Percentiles rank a stretch among this genome's conserved stretches.
Conservation (phyloP, 2,113 vertebrate genomes). For the Ondatra zibethicus region DNA sequence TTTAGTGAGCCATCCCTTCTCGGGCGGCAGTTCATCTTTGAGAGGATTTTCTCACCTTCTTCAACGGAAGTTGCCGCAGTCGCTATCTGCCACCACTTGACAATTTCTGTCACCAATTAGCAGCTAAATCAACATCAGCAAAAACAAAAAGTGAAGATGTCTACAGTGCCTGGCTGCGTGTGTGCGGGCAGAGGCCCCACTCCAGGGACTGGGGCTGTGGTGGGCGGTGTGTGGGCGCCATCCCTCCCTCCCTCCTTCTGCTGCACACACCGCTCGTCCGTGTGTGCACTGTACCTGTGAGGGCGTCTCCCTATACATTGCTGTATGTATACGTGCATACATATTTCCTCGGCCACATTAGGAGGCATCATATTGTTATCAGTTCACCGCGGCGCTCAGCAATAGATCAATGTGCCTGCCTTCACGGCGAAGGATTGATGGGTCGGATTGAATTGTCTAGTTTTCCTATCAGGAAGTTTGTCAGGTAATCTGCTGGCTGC, state of each 20-base stretch:
- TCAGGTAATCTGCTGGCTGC: constrained; percentile 94
- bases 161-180: constrained; percentile 75
- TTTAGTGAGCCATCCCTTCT: constrained; percentile 90
- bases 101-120: constrained; percentile 99
- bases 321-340: constrained; percentile 61
- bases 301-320: neutral
- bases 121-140: constrained; percentile 99
- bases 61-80: constrained; percentile 93
- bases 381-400: constrained; percentile 87
- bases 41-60: constrained; percentile 96
- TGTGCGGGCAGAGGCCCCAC: constrained; percentile 77
- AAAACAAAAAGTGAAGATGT: constrained; percentile 90
- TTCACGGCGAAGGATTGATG: constrained; percentile 89
- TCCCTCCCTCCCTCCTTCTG: neutral
- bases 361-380: constrained; percentile 91
- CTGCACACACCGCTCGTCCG: constrained; percentile 21
- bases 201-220: constrained; percentile 13
- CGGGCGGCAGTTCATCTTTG: constrained; percentile 92
- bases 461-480: constrained; percentile 94
- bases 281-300: neutral
- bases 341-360: constrained; percentile 88
- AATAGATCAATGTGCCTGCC: constrained; percentile 88
- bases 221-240: neutral
- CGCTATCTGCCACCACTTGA: constrained; percentile 98
- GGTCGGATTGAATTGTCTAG: constrained; percentile 93